Evolutionary conservation across 2,113 vertebrate genomes (phyloP).

Genomic region (Tinamus guttatus): DNA sequence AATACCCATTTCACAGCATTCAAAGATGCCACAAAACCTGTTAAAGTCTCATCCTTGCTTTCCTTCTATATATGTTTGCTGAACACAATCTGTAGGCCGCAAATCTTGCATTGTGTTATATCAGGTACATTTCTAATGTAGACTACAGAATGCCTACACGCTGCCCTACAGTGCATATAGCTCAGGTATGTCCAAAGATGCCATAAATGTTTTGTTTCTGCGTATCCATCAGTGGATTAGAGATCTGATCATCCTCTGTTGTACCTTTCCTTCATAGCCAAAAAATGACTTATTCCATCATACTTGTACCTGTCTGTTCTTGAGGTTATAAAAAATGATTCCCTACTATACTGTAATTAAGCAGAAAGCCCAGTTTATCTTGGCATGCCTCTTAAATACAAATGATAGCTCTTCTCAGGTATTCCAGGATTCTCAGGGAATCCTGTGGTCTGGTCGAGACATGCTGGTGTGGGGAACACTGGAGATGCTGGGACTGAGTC

Average conservation of each 20-base stretch:
- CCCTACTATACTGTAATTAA: neutral
- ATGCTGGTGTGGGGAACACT: neutral
- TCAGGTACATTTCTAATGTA: neutral
- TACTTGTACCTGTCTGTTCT: neutral
- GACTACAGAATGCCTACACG: neutral
- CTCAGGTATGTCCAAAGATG: neutral
- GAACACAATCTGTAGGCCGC: neutral
- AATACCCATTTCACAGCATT: neutral
- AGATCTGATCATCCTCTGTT: neutral
- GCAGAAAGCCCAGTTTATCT: neutral
- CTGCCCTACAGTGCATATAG: neutral
- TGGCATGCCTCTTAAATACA: neutral
- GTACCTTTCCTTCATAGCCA: neutral
- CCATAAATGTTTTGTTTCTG: neutral
- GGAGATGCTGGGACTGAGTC: neutral
- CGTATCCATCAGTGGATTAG: neutral
- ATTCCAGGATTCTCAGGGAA: neutral
- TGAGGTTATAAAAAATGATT: neutral
- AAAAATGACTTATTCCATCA: neutral
- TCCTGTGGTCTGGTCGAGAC: neutral
- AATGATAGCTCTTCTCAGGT: neutral
- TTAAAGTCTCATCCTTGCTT: neutral
- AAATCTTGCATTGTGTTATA: neutral
- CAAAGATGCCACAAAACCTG: neutral
- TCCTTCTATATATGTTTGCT: neutral